A percentile compares a stretch with the other conserved stretches of the same genome.
Evolutionary conservation across 2,888 invertebrate genomes (phyloP).

Genomic region (Melipona beecheii): DNA sequence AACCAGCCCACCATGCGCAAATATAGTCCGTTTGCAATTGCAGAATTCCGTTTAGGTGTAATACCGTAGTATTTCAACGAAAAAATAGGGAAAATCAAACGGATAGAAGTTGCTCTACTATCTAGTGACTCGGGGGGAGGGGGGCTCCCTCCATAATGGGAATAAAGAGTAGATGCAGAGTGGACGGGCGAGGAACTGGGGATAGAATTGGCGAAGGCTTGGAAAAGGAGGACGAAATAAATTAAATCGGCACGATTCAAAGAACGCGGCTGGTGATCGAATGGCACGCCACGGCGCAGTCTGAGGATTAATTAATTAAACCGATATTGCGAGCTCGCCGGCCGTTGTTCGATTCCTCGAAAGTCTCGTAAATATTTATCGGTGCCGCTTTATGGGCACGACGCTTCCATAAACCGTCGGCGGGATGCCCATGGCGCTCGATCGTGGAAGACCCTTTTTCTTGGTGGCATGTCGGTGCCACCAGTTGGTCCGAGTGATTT

Average conservation of each 20-base stretch:
- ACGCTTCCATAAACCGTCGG: constrained; percentile 43
- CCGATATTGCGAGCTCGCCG: constrained; percentile 63
- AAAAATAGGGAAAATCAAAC: neutral
- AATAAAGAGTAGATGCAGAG: neutral
- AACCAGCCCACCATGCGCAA: too few species aligned
- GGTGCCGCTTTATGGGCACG: constrained; percentile 38
- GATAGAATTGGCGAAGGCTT: neutral
- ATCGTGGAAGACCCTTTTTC: constrained; percentile 26
- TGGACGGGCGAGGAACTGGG: too few species aligned
- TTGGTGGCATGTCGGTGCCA: constrained; percentile 30
- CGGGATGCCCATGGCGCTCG: neutral
- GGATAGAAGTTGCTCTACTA: constrained; percentile 22
- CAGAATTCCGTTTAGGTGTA: neutral
- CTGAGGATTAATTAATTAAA: constrained; percentile 70
- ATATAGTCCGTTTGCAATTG: constrained; percentile 2
- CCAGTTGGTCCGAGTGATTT: constrained; percentile 39
- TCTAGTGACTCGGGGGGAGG: neutral
- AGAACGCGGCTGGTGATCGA: constrained; percentile 57
- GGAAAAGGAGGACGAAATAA: constrained; percentile 43
- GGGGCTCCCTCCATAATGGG: constrained; percentile 19
- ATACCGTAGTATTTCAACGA: constrained; percentile 12
- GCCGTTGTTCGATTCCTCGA: constrained; percentile 50
- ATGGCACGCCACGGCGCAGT: constrained; percentile 33
- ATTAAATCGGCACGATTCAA: constrained; percentile 62
- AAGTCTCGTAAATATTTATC: constrained; percentile 68